These are phyloP conservation scores for Eudasyphora cyanicolor DNA, from an alignment of 2,888 invertebrate genomes.

Conservation along the genomic window DNA sequence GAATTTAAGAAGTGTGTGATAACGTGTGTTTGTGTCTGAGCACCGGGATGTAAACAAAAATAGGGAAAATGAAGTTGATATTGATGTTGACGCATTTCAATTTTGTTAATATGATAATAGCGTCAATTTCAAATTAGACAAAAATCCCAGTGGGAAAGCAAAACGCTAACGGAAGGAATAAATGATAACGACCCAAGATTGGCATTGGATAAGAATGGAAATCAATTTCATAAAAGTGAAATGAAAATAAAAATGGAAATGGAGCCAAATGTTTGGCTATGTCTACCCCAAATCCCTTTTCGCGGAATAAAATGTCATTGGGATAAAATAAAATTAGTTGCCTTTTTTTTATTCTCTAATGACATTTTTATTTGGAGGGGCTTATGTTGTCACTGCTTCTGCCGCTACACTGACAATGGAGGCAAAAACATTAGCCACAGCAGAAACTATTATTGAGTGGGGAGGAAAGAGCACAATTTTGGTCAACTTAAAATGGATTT, in stretches of 20 bases:
- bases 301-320: conserved; percentile 41
- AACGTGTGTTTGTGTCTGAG: neutral
- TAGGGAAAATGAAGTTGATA: conserved; percentile 35
- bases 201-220: conserved; percentile 14
- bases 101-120: conserved; percentile 53
- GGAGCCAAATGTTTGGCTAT: conserved; percentile 1
- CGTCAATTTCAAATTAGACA: conserved; percentile 44
- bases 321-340: conserved; percentile 50
- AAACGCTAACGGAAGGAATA: neutral
- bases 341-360: conserved; percentile 39
- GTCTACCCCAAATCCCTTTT: too few species aligned
- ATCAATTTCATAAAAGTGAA: conserved; percentile 39
- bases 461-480: neutral
- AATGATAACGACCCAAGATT: conserved; percentile 5
- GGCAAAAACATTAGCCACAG: neutral
- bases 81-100: conserved; percentile 45
- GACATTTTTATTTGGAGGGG: conserved; percentile 15
- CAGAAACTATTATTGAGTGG: neutral
- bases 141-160: neutral
- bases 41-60: conserved; percentile 31
- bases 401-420: neutral
- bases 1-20: neutral
- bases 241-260: neutral
- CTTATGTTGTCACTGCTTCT: neutral
- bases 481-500: conserved; percentile 12